These are phyloP conservation scores for Phortica magna DNA, from an alignment of 2,888 invertebrate species.

Conservation along the genomic window DNA sequence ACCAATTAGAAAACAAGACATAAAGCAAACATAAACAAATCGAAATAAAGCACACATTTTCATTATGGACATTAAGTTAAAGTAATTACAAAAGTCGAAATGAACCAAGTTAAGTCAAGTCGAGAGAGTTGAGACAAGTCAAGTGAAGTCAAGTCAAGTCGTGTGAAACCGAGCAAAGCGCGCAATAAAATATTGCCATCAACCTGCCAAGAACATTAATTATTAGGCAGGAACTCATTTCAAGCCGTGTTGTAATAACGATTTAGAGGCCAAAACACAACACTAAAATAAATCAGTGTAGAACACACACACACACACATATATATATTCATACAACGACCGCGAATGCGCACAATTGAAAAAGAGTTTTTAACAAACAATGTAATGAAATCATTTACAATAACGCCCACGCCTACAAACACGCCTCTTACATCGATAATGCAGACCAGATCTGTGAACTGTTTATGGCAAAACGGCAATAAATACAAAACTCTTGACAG, in stretches of 20 bases:
- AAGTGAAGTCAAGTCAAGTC: no score
- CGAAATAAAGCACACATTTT: slow-evolving; percentile 1
- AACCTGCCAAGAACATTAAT: not conserved
- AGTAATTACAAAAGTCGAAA: slow-evolving; percentile 37
- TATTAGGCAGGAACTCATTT: slow-evolving; percentile 58
- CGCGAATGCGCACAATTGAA: not conserved
- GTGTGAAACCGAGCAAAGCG: no score
- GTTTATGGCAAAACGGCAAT: not conserved
- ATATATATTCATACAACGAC: not conserved
- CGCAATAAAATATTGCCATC: no score
- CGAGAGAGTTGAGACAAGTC: not conserved
- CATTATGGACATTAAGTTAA: slow-evolving; percentile 13
- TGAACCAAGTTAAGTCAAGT: slow-evolving; percentile 7
- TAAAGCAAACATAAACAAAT: not conserved
- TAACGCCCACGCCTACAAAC: not conserved
- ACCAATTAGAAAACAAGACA: not conserved
- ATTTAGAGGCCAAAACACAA: slow-evolving; percentile 61
- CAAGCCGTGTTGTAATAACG: slow-evolving; percentile 70
- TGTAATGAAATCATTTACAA: slow-evolving; percentile 1
- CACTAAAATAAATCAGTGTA: not conserved
- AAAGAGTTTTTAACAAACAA: slow-evolving; percentile 12
- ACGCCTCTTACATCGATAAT: not conserved
- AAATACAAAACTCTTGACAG: slow-evolving; percentile 26
- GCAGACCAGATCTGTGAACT: not conserved
- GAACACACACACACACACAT: not conserved